Base-by-base conservation (phyloP, 2,113 vertebrate genomes). In the Coptodon bakossiorum region DNA sequence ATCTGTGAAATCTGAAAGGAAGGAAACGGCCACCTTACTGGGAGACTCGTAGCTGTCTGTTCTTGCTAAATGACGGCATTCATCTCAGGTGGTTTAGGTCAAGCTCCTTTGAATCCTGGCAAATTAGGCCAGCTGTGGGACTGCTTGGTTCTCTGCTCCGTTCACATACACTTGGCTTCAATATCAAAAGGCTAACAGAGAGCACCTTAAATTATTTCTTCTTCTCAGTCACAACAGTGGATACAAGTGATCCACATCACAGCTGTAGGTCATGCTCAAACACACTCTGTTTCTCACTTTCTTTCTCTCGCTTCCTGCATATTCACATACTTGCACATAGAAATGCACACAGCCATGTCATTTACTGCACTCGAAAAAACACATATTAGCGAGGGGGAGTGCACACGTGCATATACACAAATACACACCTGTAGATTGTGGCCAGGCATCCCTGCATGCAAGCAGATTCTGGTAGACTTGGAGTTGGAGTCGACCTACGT, bases 171-270 rank as follows among this genome's bases (percentile, higher is more conserved):
- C 86, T 94, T 94, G 91, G 92, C 91, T 84, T 66, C 50, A 36
- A 16, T 80, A 90, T 94, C 94, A 94, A 94, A 90, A 87, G 45
- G 63, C 84, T 61, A 85, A 88, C 88, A 38, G 78, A 89, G 90
- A 93, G 48, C 82, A 90, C 82, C 81, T 90, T 90, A 81, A 91
- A 93, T 93, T 90, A 91, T 94, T 93, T 92, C 90, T 92, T 81
- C 84, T 87, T 56, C 86, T 90, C 85, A 82, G 88, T 90, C 87
- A 81, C 83, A 81, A 80, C 56, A 90, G 90, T 90, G 82, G 76
- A 91, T 88, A 11, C 82, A 85, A 71, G 82, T 92, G 90, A 94
- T 90, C 86, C 89, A 80, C 82, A 93, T 87, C 91, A 59, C 91
- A 93, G 92, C 90, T 94, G 94, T 52, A 94, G 87, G 90, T 91